Conservation (phyloP, 92 coral and sea anemone species). For the Blastomussa wellsi region DNA sequence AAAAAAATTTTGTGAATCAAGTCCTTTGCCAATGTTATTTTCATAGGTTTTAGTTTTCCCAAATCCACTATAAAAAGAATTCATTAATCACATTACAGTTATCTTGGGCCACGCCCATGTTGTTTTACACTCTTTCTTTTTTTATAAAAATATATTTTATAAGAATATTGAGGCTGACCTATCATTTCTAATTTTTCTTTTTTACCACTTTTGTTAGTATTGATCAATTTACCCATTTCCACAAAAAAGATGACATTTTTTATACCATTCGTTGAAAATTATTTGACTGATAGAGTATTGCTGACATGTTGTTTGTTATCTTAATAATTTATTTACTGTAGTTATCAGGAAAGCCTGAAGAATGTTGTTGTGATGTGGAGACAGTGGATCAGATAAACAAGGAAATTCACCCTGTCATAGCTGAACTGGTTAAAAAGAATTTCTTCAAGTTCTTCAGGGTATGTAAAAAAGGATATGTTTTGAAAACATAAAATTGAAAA, state of each 20-base stretch:
- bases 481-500: no score
- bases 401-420: conserved; percentile 82
- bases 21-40: neutral
- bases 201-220: no score
- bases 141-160: no score
- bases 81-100: neutral
- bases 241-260: no score
- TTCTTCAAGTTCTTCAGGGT: conserved; percentile 96
- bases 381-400: conserved; percentile 89
- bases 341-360: conserved; percentile 93
- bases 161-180: no score
- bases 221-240: no score
- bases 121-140: neutral
- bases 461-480: neutral
- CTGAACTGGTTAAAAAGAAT: conserved; percentile 78
- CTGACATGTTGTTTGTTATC: neutral
- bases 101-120: neutral
- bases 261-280: no score
- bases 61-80: neutral
- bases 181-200: no score
- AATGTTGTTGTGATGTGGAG: conserved; percentile 98
- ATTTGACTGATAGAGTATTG: neutral
- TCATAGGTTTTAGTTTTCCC: neutral
- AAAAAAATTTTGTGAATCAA: no score
- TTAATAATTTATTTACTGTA: no score